Percentiles rank a stretch among this genome's conserved stretches.
phyloP scores from a whole-genome alignment of 1,140 invertebrate species.

The Procambarus virginalis region DNA sequence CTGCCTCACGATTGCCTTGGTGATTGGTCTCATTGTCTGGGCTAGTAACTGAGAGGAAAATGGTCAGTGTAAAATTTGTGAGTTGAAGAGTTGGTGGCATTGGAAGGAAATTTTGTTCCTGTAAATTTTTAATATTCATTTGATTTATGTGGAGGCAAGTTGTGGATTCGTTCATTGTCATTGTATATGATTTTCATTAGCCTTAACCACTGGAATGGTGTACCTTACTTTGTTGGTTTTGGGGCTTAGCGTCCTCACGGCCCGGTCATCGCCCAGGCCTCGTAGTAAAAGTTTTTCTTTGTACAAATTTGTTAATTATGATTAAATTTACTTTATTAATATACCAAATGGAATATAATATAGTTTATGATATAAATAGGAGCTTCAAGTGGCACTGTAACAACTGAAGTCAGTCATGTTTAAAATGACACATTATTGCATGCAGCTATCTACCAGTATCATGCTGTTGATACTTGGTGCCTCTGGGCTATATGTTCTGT shows the following conservation, averaged over 20 bases:
- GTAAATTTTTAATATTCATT: background rate
- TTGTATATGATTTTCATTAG: background rate
- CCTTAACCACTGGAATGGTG: background rate
- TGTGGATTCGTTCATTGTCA: background rate
- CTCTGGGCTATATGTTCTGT: too few relatives aligned
- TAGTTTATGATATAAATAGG: too few relatives aligned
- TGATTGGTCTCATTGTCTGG: slow-evolving; percentile 55
- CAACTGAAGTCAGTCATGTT: too few relatives aligned
- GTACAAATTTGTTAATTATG: background rate
- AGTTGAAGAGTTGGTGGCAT: background rate
- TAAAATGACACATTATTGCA: too few relatives aligned
- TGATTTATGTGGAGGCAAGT: background rate
- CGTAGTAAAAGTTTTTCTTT: background rate
- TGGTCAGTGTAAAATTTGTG: background rate
- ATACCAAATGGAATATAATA: too few relatives aligned
- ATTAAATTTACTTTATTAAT: background rate
- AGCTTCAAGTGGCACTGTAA: too few relatives aligned
- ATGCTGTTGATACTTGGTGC: too few relatives aligned
- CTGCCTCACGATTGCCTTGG: slow-evolving; percentile 45
- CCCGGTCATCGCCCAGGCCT: too few relatives aligned
- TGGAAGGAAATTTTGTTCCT: background rate
- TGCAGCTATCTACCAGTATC: too few relatives aligned
- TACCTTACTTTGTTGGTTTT: background rate
- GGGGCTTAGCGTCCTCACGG: too few relatives aligned
- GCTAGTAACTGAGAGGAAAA: slow-evolving; percentile 31